Evolutionary conservation across 2,888 invertebrate species (phyloP).

Genomic region (Nomada lathburiana): DNA sequence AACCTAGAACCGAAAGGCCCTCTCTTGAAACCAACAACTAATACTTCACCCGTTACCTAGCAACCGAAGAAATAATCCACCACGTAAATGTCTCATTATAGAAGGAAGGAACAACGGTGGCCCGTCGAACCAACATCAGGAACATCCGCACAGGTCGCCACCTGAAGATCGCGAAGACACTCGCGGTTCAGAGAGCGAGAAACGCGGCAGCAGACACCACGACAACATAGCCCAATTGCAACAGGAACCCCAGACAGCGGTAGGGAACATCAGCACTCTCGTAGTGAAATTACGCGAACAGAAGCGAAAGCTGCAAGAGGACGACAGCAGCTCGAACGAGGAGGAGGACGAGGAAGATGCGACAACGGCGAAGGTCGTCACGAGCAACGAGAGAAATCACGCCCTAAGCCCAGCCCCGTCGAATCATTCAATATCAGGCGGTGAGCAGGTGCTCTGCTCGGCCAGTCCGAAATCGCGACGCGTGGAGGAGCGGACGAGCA

Average conservation of each 20-base stretch:
- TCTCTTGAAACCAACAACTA: neutral
- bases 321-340: slow-evolving; percentile 75
- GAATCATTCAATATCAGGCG: slow-evolving; percentile 86
- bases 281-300: slow-evolving; percentile 84
- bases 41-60: too few relatives aligned
- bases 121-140: slow-evolving; percentile 85
- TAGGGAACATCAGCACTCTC: slow-evolving; percentile 73
- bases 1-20: neutral
- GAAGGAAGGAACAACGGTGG: slow-evolving; percentile 87
- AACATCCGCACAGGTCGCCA: slow-evolving; percentile 84
- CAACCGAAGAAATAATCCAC: too few relatives aligned
- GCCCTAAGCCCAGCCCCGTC: slow-evolving; percentile 88
- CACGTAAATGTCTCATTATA: slow-evolving; percentile 74
- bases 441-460: slow-evolving; percentile 81
- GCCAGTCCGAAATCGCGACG: slow-evolving; percentile 80
- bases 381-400: slow-evolving; percentile 82
- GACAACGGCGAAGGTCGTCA: slow-evolving; percentile 82
- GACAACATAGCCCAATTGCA: slow-evolving; percentile 86
- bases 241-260: slow-evolving; percentile 77
- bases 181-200: slow-evolving; percentile 85
- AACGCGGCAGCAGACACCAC: slow-evolving; percentile 85
- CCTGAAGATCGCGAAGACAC: slow-evolving; percentile 85
- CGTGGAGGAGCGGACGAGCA: slow-evolving; percentile 70
- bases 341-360: slow-evolving; percentile 86
- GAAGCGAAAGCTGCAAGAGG: slow-evolving; percentile 87